These are phyloP conservation scores for Drosophila silvestris DNA, from an alignment of 2,888 invertebrate species.

Conservation along the genomic window DNA sequence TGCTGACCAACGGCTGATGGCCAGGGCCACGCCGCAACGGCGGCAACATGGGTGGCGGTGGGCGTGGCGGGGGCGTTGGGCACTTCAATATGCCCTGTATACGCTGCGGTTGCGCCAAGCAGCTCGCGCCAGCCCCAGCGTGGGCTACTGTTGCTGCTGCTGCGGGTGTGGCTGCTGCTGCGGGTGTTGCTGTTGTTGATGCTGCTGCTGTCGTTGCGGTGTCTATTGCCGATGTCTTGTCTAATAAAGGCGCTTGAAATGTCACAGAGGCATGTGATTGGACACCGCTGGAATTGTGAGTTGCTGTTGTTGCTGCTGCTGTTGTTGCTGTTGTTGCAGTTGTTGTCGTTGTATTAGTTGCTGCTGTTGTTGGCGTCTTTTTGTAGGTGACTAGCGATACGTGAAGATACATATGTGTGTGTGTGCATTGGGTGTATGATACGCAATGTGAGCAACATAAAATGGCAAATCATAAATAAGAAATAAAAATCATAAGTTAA, in stretches of 20 bases:
- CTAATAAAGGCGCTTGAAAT: slow-evolving; percentile 79
- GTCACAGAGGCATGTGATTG: slow-evolving; percentile 79
- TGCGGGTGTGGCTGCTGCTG: slow-evolving; percentile 39
- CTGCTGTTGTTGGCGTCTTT: slow-evolving; percentile 86
- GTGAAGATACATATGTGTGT: slow-evolving; percentile 68
- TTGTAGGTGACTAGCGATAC: slow-evolving; percentile 92
- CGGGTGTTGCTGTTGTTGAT: slow-evolving; percentile 18
- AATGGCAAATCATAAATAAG: slow-evolving; percentile 40
- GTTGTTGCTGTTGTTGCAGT: slow-evolving; percentile 29
- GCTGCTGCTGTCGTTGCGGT: slow-evolving; percentile 35
- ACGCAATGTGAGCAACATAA: slow-evolving; percentile 29
- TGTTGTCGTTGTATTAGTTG: slow-evolving; percentile 49
- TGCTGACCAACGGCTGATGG: slow-evolving; percentile 42
- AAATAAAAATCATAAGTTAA: slow-evolving; percentile 58
- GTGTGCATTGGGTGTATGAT: slow-evolving; percentile 23
- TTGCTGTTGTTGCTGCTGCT: slow-evolving; percentile 36
- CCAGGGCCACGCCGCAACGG: slow-evolving; percentile 62
- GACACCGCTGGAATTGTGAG: slow-evolving; percentile 62
- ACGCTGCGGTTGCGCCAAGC: slow-evolving; percentile 54
- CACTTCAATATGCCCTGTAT: slow-evolving; percentile 68
- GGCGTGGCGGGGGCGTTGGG: slow-evolving; percentile 75
- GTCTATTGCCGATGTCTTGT: slow-evolving; percentile 44
- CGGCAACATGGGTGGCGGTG: slow-evolving; percentile 71
- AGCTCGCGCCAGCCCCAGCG: slow-evolving; percentile 57
- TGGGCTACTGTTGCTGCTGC: slow-evolving; percentile 41